Evolutionary conservation across 1,140 invertebrate genomes (phyloP), one percentile per base, ranked within the genome.

Genomic region (Bombus breviceps): DNA sequence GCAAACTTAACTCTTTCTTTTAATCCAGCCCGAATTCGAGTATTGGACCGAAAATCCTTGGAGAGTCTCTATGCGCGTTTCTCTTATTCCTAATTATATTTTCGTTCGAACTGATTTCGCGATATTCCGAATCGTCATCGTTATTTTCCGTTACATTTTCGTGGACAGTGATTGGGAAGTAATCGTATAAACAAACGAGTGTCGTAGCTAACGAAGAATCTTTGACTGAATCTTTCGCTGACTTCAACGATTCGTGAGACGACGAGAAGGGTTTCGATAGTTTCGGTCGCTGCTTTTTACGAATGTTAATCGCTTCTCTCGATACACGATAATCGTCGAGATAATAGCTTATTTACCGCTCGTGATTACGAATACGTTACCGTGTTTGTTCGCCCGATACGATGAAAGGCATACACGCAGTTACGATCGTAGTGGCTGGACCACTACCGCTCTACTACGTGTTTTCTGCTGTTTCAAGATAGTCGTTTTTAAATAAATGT

Each of bases 381-480:
- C 76, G 39, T 34, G 15, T 62, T 69, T 18, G 22, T 69, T 39
- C 34, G 25, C 2, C 22, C 68, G n/a, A 74, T 34, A n/a, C 73
- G 34, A 47, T 47, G 64, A 28, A 64, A 64, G 28, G 53, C n/a
- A 53, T 6, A 39, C 34, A 34, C 25, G 25, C 34, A 37, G 66
- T 13, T 39, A 25, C 53, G 62, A 69, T 22, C 43, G 2, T 37
- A 62, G 83, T 80, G 83, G 83, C 83, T 84, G 83, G 83, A 43
- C 68, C 83, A 84, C 82, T 79, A 28, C 25, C 25, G 8, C 34
- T 15, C 39, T 25, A 41, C 32, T 32, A 25, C 13, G 8, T 28
- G 32, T 64, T 64, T 34, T 32, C 15, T 32, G n/a, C 37, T 28
- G 8, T 39, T 39, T n/a, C 39, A 15, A 32, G 22, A 37, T 12